phyloP scores from a whole-genome alignment of 2,888 invertebrate genomes.

The Diadromus collaris region DNA sequence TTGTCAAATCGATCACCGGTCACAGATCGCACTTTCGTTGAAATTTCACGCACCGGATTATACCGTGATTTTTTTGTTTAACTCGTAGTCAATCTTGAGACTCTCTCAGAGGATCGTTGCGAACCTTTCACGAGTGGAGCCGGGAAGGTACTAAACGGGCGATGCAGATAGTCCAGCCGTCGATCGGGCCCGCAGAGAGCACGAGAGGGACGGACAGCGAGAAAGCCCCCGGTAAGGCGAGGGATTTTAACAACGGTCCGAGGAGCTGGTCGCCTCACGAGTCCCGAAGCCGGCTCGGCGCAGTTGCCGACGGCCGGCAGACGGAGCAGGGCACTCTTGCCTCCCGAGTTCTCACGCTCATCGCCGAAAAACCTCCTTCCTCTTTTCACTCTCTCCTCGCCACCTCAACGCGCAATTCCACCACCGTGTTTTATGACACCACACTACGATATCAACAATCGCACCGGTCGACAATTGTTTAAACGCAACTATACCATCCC shows the following conservation, averaged over 20 bases:
- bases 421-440: background rate
- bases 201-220: conserved; percentile 19
- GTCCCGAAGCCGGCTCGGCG: conserved; percentile 50
- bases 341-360: conserved; percentile 31
- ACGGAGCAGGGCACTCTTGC: conserved; percentile 43
- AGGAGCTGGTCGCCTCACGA: conserved; percentile 23
- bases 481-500: background rate
- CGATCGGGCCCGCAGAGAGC: conserved; percentile 19
- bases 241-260: background rate
- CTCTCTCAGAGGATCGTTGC: conserved; percentile 8
- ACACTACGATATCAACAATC: background rate
- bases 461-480: background rate
- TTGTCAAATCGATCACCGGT: background rate
- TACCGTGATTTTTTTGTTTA: background rate
- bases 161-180: conserved; percentile 29
- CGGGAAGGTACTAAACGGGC: conserved; percentile 42
- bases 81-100: background rate
- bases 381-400: background rate
- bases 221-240: conserved; percentile 6
- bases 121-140: conserved; percentile 32
- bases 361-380: conserved; percentile 24
- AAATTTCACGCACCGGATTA: background rate
- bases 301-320: conserved; percentile 57
- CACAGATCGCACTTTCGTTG: conserved; percentile 18
- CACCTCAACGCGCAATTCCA: background rate